Evolutionary conservation across 2,113 vertebrate genomes (phyloP).

Genomic region (Rhodinocichla rosea): DNA sequence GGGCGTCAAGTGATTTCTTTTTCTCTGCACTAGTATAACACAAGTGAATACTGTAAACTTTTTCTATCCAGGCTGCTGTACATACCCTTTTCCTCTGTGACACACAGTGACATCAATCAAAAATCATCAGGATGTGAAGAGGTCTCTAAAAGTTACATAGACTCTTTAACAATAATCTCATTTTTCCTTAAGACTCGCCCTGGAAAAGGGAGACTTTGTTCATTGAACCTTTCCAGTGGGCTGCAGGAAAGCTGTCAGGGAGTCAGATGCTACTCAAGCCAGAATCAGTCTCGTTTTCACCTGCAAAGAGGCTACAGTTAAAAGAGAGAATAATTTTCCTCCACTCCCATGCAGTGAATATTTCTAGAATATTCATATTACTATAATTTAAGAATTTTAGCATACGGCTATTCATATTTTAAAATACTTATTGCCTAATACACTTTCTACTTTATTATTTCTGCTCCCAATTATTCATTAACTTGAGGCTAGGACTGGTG

Average conservation of each 20-base stretch:
- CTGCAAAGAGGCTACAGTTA: background rate
- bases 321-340: background rate
- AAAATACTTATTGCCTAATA: background rate
- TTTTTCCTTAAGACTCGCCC: background rate
- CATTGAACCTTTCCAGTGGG: background rate
- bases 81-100: background rate
- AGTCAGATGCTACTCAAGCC: background rate
- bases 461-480: background rate
- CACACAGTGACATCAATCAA: background rate
- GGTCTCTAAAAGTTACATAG: background rate
- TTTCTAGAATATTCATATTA: background rate
- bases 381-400: background rate
- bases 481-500: background rate
- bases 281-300: background rate
- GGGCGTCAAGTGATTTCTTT: constrained; percentile 4
- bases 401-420: background rate
- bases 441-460: background rate
- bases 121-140: background rate
- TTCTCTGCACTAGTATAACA: background rate
- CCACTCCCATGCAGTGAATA: background rate
- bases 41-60: background rate
- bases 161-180: background rate
- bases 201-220: background rate
- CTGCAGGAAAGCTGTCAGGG: background rate
- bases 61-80: background rate